These are phyloP conservation scores for Acanthurus lineatus DNA, from an alignment of 2,797 vertebrate genomes.

Conservation along the genomic window DNA sequence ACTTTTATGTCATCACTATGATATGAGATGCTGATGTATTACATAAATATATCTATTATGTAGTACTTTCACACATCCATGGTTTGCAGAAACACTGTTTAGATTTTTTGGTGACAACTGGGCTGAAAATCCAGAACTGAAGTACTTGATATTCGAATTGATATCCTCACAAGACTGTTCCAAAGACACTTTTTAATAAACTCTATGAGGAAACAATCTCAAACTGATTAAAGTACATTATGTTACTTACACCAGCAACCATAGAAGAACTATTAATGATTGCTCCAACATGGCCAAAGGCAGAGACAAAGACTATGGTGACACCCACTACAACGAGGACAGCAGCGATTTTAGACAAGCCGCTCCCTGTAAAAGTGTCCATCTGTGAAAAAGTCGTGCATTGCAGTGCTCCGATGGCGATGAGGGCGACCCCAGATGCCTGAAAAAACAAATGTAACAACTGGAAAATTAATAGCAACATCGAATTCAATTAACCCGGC, in stretches of 20 bases:
- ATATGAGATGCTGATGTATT: too few relatives aligned
- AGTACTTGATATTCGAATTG: neutral
- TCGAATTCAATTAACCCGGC: neutral
- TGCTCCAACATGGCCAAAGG: slow-evolving; percentile 55
- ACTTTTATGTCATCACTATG: too few relatives aligned
- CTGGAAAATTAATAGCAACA: neutral
- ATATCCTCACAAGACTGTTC: neutral
- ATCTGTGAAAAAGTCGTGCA: slow-evolving; percentile 37
- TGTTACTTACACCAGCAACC: slow-evolving; percentile 56
- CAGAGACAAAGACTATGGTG: slow-evolving; percentile 34
- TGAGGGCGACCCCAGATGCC: slow-evolving; percentile 61
- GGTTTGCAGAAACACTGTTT: too few relatives aligned
- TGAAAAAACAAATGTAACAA: slow-evolving; percentile 41
- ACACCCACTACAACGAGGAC: slow-evolving; percentile 58
- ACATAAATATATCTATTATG: too few relatives aligned
- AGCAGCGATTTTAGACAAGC: slow-evolving; percentile 46
- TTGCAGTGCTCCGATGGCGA: slow-evolving; percentile 47
- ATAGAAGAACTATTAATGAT: slow-evolving; percentile 31
- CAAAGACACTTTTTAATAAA: slow-evolving; percentile 1
- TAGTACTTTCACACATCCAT: too few relatives aligned
- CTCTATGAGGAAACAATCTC: neutral
- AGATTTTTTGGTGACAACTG: too few relatives aligned
- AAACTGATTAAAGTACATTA: neutral
- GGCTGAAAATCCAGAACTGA: neutral
- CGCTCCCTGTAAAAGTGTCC: slow-evolving; percentile 26